Evolutionary conservation across 2,113 vertebrate genomes (phyloP).

Genomic region (Saguinus midas): DNA sequence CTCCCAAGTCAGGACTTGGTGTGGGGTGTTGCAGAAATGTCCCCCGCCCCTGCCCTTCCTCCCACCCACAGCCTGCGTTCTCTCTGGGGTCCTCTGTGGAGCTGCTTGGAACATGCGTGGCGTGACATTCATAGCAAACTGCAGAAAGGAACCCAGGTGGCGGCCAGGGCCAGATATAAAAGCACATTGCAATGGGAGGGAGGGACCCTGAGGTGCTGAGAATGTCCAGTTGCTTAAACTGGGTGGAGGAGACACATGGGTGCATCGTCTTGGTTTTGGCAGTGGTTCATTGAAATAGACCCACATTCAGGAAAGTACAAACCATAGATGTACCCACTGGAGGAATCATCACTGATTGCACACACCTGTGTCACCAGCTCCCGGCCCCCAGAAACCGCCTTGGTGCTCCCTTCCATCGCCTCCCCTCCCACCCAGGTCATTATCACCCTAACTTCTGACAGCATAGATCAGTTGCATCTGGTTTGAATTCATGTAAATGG

Average conservation of each 20-base stretch:
- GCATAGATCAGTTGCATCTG: background rate
- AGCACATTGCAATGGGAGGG: background rate
- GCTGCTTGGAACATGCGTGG: fast-evolving
- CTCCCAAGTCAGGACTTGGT: background rate
- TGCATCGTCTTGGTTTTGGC: background rate
- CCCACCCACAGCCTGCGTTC: background rate
- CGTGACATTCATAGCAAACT: background rate
- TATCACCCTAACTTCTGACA: background rate
- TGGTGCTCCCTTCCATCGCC: background rate
- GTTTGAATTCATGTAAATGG: background rate
- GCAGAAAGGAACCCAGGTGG: background rate
- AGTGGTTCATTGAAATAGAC: background rate
- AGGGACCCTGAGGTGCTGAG: background rate
- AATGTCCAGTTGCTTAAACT: background rate
- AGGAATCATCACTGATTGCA: background rate
- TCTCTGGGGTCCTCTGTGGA: background rate
- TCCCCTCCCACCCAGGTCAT: background rate
- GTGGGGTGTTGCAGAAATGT: background rate
- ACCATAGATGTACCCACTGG: fast-evolving
- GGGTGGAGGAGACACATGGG: background rate
- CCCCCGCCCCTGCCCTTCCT: background rate
- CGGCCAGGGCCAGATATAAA: fast-evolving
- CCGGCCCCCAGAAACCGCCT: fast-evolving
- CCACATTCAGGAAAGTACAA: background rate
- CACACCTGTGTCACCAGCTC: background rate